phyloP scores from a whole-genome alignment of 2,888 invertebrate species.

The Cylindroiulus punctatus region DNA sequence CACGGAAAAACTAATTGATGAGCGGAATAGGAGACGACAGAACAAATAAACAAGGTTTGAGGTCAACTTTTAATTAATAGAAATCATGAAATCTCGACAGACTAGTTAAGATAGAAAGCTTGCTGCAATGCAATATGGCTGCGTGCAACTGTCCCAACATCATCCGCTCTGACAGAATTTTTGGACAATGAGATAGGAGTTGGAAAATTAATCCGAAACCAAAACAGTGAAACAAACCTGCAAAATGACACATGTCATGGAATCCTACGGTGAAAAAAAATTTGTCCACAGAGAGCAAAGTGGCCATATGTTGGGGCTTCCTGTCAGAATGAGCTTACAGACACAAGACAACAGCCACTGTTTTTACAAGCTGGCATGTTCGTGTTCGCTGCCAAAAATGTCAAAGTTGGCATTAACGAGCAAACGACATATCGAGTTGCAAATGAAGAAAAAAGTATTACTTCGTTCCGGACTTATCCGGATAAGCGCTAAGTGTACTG shows the following conservation, averaged over 20 bases:
- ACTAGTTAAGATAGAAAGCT: no score
- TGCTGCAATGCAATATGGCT: no score
- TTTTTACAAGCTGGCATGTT: conserved; percentile 8
- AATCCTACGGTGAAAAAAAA: neutral
- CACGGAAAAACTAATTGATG: neutral
- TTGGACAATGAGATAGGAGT: no score
- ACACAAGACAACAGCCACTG: neutral
- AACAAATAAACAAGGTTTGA: neutral
- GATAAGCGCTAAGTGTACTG: conserved; percentile 9
- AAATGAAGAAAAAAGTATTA: neutral
- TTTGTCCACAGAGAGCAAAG: conserved; percentile 36
- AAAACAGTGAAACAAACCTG: neutral
- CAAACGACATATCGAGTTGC: conserved; percentile 8
- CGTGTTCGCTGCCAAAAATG: conserved; percentile 3
- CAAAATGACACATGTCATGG: neutral
- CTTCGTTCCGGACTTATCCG: conserved; percentile 5
- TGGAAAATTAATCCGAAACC: conserved; percentile 30
- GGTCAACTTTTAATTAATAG: neutral
- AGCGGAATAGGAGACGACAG: neutral
- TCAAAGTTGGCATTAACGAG: conserved; percentile 43
- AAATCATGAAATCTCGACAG: no score
- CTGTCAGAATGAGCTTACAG: conserved; percentile 16
- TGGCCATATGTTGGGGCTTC: neutral
- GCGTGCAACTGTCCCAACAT: no score
- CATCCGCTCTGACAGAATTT: no score